Base-by-base conservation (phyloP, 2,113 vertebrate genomes). In the Catharus minimus region DNA sequence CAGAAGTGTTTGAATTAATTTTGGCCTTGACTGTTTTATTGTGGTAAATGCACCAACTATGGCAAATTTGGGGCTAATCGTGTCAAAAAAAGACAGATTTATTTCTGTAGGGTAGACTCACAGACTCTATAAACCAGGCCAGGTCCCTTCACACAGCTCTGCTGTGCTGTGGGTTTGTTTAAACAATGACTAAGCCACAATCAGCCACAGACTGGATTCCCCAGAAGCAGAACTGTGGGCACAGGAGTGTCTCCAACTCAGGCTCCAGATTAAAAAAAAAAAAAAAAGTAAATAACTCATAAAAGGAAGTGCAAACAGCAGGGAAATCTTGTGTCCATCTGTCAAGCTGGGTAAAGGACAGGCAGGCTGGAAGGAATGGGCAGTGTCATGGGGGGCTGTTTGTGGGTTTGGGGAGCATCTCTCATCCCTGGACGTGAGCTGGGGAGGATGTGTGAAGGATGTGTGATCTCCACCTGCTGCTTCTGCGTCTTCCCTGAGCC, bases 281-380 rank as follows among this genome's bases (percentile, higher is more conserved):
- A 52, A 64, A 53, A 52, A 64, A 64, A 19, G 72, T 33, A 86
- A 95, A 69, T 65, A 90, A 33, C 64, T 84, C 77, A 55, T 86
- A 88, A 93, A 93, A 84, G 38, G 36, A 86, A 83, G 41, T 78
- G 50, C 83, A 93, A 92, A 93, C 57, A 88, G 52, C 32, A 86
- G 38, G 61, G n/a, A 83, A 84, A 75, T 78, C 65, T 56, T 53
- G 43, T 50, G 74, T 60, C 50, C 69, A 61, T 84, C 65, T 92
- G 53, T 75, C 65, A 65, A 33, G 41, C 39, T 62, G 16, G 26
- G 38, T 53, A 65, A 88, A 82, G 56, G 30, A 89, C 55, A 53
- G 85, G 38, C 5, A 24, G 61, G 64, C 24, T 80, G 67, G 72
- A 23, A 60, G 23, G 67, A 44, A 41, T 19, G 33, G 32, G 50